Percentiles rank a stretch among this genome's conserved stretches.
Evolutionary conservation across 2,113 vertebrate species (phyloP).

Genomic region (Syngnathus scovelli): DNA sequence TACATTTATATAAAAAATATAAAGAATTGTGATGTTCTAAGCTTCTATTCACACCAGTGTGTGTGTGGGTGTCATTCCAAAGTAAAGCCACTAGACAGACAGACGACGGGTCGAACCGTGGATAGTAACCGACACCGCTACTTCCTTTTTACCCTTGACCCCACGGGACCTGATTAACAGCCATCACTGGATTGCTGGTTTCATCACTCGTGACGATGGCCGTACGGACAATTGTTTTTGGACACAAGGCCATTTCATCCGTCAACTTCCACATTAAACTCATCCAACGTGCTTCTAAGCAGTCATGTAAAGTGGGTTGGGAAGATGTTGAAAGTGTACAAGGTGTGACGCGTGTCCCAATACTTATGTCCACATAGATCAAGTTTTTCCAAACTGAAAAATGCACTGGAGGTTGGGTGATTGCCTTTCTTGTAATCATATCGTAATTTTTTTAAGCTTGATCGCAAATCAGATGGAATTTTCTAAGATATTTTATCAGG

Average conservation of each 20-base stretch:
- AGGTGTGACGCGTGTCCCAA: background rate
- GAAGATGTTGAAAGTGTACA: background rate
- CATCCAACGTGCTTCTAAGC: background rate
- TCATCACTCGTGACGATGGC: background rate
- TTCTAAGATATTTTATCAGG: no score
- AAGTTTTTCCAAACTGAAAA: background rate
- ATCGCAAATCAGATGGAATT: no score
- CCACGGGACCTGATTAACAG: conserved; percentile 36
- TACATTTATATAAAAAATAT: background rate
- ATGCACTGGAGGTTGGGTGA: background rate
- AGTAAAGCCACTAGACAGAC: conserved; percentile 57
- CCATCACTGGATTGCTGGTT: background rate
- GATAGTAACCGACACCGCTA: conserved; percentile 57
- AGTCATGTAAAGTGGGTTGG: background rate
- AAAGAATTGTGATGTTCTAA: background rate
- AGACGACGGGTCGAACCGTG: conserved; percentile 40
- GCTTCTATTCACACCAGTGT: conserved; percentile 33
- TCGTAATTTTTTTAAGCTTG: background rate
- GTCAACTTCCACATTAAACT: background rate
- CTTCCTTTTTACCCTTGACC: conserved; percentile 52
- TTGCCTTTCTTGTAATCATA: background rate
- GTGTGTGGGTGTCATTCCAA: conserved; percentile 34
- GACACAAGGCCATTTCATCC: background rate
- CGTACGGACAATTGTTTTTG: background rate
- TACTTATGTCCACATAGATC: background rate